Evolutionary conservation across 2,888 invertebrate species (phyloP), one percentile per base, ranked within the genome.

Genomic region (Papilio protenor): DNA sequence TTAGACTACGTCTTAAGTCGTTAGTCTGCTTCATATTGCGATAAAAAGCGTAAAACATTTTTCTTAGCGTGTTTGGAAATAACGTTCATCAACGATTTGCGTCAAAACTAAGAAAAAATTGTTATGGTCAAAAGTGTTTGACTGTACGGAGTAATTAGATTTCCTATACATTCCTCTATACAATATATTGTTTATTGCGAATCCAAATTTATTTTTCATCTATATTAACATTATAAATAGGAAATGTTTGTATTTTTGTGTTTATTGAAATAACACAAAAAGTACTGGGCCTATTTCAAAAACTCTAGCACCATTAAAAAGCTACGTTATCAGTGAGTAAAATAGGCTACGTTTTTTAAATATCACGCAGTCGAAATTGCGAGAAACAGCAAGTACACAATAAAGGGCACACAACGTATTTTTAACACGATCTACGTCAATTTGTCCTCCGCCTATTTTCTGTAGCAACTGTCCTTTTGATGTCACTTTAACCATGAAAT

Each of bases 81-180:
- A 69, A 69, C 77, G 18, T 59, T 57, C n/a, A 69, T 66, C 52
- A 66, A 73, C 33, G 57, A 49, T 45, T 74, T 77, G 61, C 77
- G 77, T 77, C 74, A 74, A 77, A 77, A 57, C 55, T 12, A 75
- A 75, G 75, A 71, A 71, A 12, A 33, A 49, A 64, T 55, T 55
- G 10, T 18, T 70, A n/a, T 66, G 64, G 77, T 72, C 16, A 52
- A 21, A 49, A 40, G 57, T 59, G 40, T 47, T 27, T 66, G 18
- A 72, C 23, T 1, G 6, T 33, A 70, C 61, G 74, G 77, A 77
- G 52, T 45, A 77, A 75, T 71, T 21, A 8, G 33, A 11, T 75
- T 23, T 27, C 21, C 14, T 16, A 6, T 1, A 55, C n/a, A 64
- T 23, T 70, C 52, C n/a, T 16, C 21, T 45, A 21, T 57, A 59